A percentile compares a stretch with the other conserved stretches of the same genome.
Conservation (phyloP, 2,888 invertebrate genomes). For the Ormia ochracea region DNA sequence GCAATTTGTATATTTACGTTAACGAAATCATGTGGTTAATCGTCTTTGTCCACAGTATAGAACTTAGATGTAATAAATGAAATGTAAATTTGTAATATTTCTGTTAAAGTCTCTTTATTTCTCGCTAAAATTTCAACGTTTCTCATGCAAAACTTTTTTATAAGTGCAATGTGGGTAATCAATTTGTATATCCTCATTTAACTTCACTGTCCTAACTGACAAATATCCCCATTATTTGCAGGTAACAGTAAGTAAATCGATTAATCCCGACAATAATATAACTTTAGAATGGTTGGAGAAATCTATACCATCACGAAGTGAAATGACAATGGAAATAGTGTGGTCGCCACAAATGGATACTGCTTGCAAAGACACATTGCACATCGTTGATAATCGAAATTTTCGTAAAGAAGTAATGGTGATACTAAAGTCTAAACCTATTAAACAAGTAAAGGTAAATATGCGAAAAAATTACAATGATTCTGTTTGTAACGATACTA, state of each 20-base stretch:
- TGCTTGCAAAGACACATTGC: slow-evolving; percentile 81
- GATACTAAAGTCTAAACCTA: slow-evolving; percentile 79
- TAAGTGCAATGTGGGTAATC: too few relatives aligned
- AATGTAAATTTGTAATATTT: too few relatives aligned
- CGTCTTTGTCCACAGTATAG: too few relatives aligned
- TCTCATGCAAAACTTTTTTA: too few relatives aligned
- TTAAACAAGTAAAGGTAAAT: slow-evolving; percentile 70
- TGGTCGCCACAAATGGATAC: slow-evolving; percentile 82
- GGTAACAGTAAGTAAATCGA: slow-evolving; percentile 78
- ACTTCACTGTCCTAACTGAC: too few relatives aligned
- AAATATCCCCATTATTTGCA: slow-evolving; percentile 68
- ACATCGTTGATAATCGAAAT: slow-evolving; percentile 81
- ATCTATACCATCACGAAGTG: slow-evolving; percentile 79
- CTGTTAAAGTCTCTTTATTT: too few relatives aligned
- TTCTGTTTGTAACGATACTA: slow-evolving; percentile 10
- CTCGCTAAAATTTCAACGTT: too few relatives aligned
- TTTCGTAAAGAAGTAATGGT: slow-evolving; percentile 83
- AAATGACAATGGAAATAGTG: slow-evolving; percentile 79
- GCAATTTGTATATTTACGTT: too few relatives aligned
- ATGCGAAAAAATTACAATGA: background rate
- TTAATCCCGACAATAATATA: slow-evolving; percentile 80
- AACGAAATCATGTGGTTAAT: too few relatives aligned
- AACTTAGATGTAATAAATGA: too few relatives aligned
- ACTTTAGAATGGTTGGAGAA: slow-evolving; percentile 79
- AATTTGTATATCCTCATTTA: too few relatives aligned